A percentile compares a stretch with the other conserved stretches of the same genome.
These are phyloP conservation scores for Octodon degus DNA, from an alignment of 2,113 vertebrate genomes.

Conservation along the genomic window DNA sequence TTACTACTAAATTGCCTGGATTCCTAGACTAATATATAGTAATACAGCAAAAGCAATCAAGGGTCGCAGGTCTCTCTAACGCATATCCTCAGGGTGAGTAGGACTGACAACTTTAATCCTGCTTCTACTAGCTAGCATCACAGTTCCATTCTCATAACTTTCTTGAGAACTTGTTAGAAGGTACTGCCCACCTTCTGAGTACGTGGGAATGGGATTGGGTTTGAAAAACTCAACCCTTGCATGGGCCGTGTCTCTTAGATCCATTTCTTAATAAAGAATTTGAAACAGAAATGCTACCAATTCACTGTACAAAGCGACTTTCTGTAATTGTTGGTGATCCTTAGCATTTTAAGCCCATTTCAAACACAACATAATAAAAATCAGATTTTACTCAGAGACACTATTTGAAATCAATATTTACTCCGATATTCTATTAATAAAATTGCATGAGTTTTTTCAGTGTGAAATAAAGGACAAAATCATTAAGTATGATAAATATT, in stretches of 20 bases:
- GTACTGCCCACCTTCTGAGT: neutral
- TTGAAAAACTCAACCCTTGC: neutral
- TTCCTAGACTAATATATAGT: neutral
- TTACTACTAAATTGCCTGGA: neutral
- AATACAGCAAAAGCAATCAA: neutral
- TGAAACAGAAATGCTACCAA: neutral
- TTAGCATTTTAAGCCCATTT: neutral
- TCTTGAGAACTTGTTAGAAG: neutral
- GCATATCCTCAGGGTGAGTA: neutral
- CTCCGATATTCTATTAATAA: neutral
- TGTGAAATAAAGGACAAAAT: neutral
- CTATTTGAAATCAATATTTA: neutral
- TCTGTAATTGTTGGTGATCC: neutral
- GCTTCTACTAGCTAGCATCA: neutral
- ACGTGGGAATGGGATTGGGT: neutral
- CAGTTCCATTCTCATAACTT: neutral
- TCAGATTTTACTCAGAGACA: neutral
- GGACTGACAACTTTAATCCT: neutral
- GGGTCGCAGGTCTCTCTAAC: neutral
- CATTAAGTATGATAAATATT: conserved; percentile 40
- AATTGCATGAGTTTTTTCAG: conserved; percentile 19
- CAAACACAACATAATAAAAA: neutral
- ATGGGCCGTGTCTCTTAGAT: neutral
- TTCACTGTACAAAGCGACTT: neutral
- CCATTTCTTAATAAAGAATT: neutral